Percentiles rank a stretch among this genome's conserved stretches.
Conservation (phyloP, 2,888 invertebrate genomes). For the Rambutsinella grinnellia region DNA sequence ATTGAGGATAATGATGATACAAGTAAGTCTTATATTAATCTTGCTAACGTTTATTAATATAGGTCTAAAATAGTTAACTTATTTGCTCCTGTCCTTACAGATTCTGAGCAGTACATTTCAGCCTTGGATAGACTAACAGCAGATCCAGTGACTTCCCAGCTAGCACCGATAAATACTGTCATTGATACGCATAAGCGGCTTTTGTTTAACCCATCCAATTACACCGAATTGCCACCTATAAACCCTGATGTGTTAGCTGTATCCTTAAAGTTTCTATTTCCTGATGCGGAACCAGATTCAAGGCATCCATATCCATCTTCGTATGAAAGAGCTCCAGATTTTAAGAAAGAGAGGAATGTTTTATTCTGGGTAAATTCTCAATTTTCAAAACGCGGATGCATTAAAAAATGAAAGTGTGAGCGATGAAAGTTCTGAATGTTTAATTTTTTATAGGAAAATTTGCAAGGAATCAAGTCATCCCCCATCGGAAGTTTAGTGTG, state of each 20-base stretch:
- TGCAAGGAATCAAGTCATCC: constrained; percentile 81
- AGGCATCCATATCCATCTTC: constrained; percentile 69
- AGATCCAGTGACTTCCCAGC: constrained; percentile 61
- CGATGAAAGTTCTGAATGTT: neutral
- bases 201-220: constrained; percentile 62
- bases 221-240: constrained; percentile 79
- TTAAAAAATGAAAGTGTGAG: no score
- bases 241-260: constrained; percentile 81
- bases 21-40: no score
- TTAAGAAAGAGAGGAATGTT: constrained; percentile 47
- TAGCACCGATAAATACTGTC: constrained; percentile 58
- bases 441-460: constrained; percentile 71
- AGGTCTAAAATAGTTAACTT: no score
- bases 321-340: constrained; percentile 63
- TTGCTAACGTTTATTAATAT: no score
- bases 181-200: constrained; percentile 54
- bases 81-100: no score
- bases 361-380: constrained; percentile 35
- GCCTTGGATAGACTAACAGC: constrained; percentile 69
- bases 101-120: constrained; percentile 66
- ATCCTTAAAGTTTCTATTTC: constrained; percentile 87
- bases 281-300: constrained; percentile 82
- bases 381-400: no score
- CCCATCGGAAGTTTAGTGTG: constrained; percentile 83
- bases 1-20: constrained; percentile 65